Evolutionary conservation across 2,888 invertebrate species (phyloP).

Genomic region (Aphrophora alni): DNA sequence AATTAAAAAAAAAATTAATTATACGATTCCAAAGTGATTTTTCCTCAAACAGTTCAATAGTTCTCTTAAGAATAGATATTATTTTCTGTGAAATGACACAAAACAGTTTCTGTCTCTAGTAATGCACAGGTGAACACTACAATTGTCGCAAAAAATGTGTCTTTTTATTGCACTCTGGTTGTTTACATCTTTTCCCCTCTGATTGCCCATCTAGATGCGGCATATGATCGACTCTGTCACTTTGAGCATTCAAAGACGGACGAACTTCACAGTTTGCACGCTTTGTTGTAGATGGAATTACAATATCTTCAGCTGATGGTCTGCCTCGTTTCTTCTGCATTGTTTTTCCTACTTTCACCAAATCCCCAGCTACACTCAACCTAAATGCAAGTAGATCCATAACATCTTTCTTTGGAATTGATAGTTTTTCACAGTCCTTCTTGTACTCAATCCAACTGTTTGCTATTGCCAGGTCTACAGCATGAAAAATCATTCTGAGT

Average conservation of each 20-base stretch:
- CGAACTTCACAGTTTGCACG: background rate
- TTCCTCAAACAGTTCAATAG: too few species aligned
- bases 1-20: too few species aligned
- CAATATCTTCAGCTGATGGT: background rate
- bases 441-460: constrained; percentile 33
- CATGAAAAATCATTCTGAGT: constrained; percentile 37
- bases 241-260: background rate
- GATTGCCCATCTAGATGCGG: background rate
- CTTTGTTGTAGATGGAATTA: background rate
- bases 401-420: constrained; percentile 22
- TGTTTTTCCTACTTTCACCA: background rate
- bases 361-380: constrained; percentile 25
- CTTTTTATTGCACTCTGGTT: background rate
- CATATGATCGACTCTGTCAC: background rate
- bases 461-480: constrained; percentile 29
- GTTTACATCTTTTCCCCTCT: background rate
- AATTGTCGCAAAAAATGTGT: background rate
- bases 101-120: background rate
- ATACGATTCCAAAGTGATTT: too few species aligned
- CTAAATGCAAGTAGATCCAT: constrained; percentile 33
- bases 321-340: background rate
- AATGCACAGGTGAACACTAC: background rate
- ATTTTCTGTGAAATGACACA: background rate
- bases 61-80: too few species aligned
- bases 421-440: background rate